Base-by-base conservation (phyloP, 2,113 vertebrate genomes). In the Dicerorhinus sumatrensis region DNA sequence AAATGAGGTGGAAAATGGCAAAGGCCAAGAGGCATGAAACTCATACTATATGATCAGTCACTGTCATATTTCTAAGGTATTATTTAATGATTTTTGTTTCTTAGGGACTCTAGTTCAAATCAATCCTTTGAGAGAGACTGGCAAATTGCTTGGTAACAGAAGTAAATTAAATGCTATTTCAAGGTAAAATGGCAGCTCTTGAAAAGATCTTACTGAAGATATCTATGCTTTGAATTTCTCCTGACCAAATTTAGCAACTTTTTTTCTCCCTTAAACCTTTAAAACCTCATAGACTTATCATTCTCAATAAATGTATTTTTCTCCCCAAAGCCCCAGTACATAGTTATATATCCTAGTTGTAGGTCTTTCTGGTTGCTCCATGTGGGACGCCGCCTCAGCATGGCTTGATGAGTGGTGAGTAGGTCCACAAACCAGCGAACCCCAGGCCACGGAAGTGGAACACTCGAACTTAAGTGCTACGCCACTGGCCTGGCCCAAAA, bases 91-190 rank as follows among this genome's bases (percentile, higher is more conserved):
- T 48, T 84, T 31, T 56, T 76, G 14, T 88, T 95, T 92, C 51
- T 84, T 60, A 76, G 58, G 48, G 63, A 88, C 21, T 14, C 25
- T 77, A 73, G 17, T 93, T 95, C 56, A 83, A 46, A 77, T 79
- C 13, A 63, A 5, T 65, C 51, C 27, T 42, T 4, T 86, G 67
- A 42, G 90, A 96, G 16, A 79, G 42, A 18, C 18, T 36, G 75
- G 20, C 18, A 75, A 91, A 33, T 81, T 90, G 21, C 56, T 92
- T 39, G 27, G 42, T 60, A 54, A 42, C 69, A 33, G 29, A 82
- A 39, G 29, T 46, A 86, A 96, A 91, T 75, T 76, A 96, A 96
- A 86, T 70, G 33, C 8, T 39, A 39, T 75, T 91, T 93, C 46
- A 89, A 16, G 73, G 23, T 75, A 67, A 80, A 96, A 90, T 39